Evolutionary conservation across 2,113 vertebrate species (phyloP).

Genomic region (Dermatemys mawii): DNA sequence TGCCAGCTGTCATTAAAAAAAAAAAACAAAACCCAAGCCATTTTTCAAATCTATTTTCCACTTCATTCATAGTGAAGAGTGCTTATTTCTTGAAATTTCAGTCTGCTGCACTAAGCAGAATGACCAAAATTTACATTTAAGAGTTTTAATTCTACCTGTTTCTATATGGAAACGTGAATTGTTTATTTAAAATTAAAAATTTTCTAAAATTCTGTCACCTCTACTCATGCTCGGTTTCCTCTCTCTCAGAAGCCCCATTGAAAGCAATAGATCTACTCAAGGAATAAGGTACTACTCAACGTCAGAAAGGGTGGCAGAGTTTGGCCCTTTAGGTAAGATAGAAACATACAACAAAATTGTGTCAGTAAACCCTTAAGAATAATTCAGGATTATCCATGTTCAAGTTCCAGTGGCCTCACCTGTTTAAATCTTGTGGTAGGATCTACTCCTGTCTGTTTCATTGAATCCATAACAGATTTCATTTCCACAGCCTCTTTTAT

Average conservation of each 20-base stretch:
- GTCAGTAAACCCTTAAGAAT: not conserved
- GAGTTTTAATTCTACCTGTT: constrained; percentile 8
- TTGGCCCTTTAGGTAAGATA: not conserved
- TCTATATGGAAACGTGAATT: constrained; percentile 9
- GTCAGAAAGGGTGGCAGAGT: not conserved
- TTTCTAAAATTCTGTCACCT: not conserved
- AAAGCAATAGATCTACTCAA: constrained; percentile 9
- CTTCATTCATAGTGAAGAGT: constrained; percentile 34
- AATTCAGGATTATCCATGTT: not conserved
- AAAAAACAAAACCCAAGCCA: constrained; percentile 43
- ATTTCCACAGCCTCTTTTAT: constrained; percentile 96
- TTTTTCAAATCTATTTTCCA: constrained; percentile 39
- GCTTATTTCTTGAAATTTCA: constrained; percentile 27
- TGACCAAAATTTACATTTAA: not conserved
- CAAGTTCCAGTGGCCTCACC: constrained; percentile 82
- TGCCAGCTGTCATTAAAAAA: constrained; percentile 42
- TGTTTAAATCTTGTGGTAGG: constrained; percentile 96
- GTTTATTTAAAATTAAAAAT: not conserved
- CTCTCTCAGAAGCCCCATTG: not conserved
- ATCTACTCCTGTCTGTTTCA: constrained; percentile 97
- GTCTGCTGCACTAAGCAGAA: not conserved
- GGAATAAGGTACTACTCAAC: not conserved
- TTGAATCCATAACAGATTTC: constrained; percentile 93
- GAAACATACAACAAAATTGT: not conserved
- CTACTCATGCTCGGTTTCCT: not conserved